Conservation (phyloP, 23 tunicate species). For the Diplosoma virens region DNA sequence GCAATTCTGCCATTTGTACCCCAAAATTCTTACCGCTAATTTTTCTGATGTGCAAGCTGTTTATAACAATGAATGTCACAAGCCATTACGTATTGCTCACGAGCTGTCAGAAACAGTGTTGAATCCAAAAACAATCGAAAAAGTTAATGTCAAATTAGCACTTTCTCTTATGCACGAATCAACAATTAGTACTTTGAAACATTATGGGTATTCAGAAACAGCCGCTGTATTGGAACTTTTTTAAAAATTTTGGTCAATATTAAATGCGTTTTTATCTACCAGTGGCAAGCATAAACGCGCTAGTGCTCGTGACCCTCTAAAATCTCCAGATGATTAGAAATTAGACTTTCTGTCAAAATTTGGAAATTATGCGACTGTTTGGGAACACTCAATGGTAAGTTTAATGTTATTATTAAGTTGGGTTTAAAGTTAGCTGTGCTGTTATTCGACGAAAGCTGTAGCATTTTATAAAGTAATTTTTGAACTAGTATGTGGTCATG, state of each 20-base stretch:
- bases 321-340: conserved; percentile 16
- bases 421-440: too few species aligned
- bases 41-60: conserved; percentile 2
- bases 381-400: neutral
- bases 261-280: conserved; percentile 2
- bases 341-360: conserved; percentile 7
- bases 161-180: conserved; percentile 10
- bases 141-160: conserved; percentile 9
- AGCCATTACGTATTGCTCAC: conserved; percentile 7
- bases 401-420: too few species aligned
- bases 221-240: conserved; percentile 19
- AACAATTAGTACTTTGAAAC: neutral
- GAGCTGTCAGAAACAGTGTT: conserved; percentile 12
- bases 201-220: neutral
- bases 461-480: too few species aligned
- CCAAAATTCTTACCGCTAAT: neutral
- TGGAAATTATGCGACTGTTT: neutral
- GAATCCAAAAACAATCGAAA: conserved; percentile 7
- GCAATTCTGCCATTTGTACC: neutral
- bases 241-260: neutral
- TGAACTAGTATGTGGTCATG: too few species aligned
- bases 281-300: neutral
- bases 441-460: too few species aligned
- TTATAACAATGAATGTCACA: conserved; percentile 2
- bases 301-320: neutral